Evolutionary conservation across 1,140 invertebrate genomes (phyloP).

Genomic region (Cotesia typhae): DNA sequence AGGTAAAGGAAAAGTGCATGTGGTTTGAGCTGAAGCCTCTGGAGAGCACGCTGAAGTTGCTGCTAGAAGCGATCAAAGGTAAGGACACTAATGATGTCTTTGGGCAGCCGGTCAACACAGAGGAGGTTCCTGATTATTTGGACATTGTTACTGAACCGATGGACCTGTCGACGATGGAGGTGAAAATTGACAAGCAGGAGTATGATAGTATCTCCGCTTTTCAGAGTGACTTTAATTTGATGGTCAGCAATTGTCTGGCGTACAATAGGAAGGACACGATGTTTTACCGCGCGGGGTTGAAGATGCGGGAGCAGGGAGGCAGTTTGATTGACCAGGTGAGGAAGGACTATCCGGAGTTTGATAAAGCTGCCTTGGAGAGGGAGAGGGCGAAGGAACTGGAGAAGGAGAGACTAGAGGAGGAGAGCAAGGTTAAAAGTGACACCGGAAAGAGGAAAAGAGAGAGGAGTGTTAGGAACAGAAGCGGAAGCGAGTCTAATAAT

Average conservation of each 20-base stretch:
- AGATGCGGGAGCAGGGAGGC: constrained; percentile 86
- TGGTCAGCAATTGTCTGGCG: constrained; percentile 93
- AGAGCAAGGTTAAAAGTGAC: background rate
- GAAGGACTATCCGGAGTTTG: constrained; percentile 72
- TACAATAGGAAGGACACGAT: constrained; percentile 96
- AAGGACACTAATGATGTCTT: constrained; percentile 90
- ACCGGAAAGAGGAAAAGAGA: constrained; percentile 54
- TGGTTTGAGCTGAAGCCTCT: constrained; percentile 85
- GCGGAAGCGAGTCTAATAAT: constrained; percentile 50
- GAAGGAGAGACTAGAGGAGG: constrained; percentile 14
- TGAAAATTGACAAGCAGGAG: constrained; percentile 79
- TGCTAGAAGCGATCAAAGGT: constrained; percentile 80
- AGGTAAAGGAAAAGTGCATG: constrained; percentile 81
- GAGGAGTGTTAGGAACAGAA: constrained; percentile 52
- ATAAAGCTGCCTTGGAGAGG: constrained; percentile 60
- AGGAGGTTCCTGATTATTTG: constrained; percentile 92
- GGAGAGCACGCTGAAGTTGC: constrained; percentile 77
- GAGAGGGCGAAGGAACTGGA: background rate
- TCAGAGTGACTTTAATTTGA: constrained; percentile 90
- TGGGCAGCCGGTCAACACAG: constrained; percentile 88
- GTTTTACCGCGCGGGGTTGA: constrained; percentile 84
- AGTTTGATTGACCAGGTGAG: constrained; percentile 79
- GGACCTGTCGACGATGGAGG: constrained; percentile 93
- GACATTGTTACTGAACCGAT: constrained; percentile 93
- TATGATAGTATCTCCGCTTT: constrained; percentile 84